Conservation (phyloP, 2,888 invertebrate species). For the Eupithecia inturbata region DNA sequence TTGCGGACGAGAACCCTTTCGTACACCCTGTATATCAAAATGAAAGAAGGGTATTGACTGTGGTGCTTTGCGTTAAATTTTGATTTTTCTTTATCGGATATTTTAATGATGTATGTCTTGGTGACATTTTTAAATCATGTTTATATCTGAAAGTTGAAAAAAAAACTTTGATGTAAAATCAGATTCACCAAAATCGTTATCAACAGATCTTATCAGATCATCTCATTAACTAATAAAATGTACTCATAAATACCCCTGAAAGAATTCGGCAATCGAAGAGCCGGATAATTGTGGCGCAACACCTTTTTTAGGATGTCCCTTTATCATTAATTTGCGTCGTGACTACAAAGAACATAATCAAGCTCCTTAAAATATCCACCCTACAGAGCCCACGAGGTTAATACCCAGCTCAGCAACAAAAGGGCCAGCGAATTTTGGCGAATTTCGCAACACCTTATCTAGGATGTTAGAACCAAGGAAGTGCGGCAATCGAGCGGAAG, state of each 20-base stretch:
- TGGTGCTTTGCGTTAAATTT: background rate
- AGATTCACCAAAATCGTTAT: background rate
- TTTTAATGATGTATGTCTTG: background rate
- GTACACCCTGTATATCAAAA: background rate
- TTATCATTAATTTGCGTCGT: background rate
- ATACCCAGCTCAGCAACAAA: background rate
- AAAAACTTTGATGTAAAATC: background rate
- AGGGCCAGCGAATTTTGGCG: slow-evolving; percentile 62
- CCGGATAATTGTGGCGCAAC: background rate
- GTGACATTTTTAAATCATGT: too few species aligned
- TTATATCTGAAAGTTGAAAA: background rate
- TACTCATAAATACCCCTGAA: background rate
- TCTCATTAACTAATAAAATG: too few species aligned
- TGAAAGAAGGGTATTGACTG: background rate
- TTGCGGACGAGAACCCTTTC: background rate
- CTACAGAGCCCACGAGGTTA: background rate
- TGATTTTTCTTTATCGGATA: background rate
- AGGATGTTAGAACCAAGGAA: slow-evolving; percentile 65
- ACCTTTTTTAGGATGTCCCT: background rate
- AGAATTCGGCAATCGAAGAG: background rate
- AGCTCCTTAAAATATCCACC: background rate
- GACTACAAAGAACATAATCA: background rate
- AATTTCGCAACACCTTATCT: slow-evolving; percentile 77
- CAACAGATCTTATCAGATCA: too few species aligned
- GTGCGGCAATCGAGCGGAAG: slow-evolving; percentile 41